Percentiles rank a stretch among this genome's conserved stretches.
These are phyloP conservation scores for Atta texana DNA, from an alignment of 1,140 invertebrate species.

Conservation along the genomic window DNA sequence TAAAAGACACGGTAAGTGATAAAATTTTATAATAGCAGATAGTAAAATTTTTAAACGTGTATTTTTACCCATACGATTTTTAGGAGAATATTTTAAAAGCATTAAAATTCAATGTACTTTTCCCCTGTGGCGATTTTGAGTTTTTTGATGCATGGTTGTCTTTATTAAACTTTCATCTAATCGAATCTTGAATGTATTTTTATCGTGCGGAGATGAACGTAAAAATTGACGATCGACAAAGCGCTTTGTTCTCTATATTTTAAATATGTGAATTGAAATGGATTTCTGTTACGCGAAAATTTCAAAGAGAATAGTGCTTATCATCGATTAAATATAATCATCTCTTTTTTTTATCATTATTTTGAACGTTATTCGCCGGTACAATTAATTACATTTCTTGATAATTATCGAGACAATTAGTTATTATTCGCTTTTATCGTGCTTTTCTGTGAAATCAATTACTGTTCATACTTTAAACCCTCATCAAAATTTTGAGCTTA, in stretches of 20 bases:
- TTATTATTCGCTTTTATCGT: conserved; percentile 56
- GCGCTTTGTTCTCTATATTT: neutral
- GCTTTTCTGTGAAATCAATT: conserved; percentile 26
- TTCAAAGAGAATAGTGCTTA: conserved; percentile 27
- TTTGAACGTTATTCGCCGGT: conserved; percentile 38
- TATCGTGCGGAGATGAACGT: neutral
- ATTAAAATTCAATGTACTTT: neutral
- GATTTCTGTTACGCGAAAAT: conserved; percentile 33
- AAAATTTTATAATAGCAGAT: neutral
- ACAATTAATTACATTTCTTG: conserved; percentile 83
- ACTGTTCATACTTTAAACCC: conserved; percentile 37
- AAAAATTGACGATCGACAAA: neutral
- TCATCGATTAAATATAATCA: conserved; percentile 34
- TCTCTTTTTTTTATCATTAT: conserved; percentile 36
- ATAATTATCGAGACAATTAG: conserved; percentile 81
- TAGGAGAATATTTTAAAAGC: neutral
- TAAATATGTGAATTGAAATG: neutral
- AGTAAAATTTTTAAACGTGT: neutral
- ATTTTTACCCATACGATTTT: conserved; percentile 6
- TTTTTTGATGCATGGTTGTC: neutral
- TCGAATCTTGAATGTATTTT: neutral
- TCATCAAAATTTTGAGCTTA: conserved; percentile 7
- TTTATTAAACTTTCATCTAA: conserved; percentile 32
- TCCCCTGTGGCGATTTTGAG: neutral
- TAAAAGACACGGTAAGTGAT: neutral